A percentile compares a stretch with the other conserved stretches of the same genome.
Evolutionary conservation across 2,797 vertebrate genomes (phyloP).

Genomic region (Schizopygopsis malacanthus): DNA sequence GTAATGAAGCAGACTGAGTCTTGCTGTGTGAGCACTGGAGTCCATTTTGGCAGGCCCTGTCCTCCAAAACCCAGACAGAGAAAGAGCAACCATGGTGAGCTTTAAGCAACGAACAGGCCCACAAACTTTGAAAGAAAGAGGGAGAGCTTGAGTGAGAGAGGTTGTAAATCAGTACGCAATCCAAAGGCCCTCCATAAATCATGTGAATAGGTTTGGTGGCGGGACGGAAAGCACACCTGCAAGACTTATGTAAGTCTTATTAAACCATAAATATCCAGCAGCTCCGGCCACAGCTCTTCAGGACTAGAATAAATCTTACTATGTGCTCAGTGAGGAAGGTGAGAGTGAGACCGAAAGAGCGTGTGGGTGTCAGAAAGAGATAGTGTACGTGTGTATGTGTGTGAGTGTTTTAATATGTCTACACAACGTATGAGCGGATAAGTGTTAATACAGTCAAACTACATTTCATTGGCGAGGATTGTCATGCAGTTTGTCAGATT

Average conservation of each 20-base stretch:
- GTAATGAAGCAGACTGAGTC: conserved; percentile 70
- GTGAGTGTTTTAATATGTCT: conserved; percentile 34
- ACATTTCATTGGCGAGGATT: conserved; percentile 32
- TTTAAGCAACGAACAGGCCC: conserved; percentile 44
- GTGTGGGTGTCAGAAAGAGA: conserved; percentile 55
- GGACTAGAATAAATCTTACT: conserved; percentile 78
- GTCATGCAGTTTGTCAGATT: conserved; percentile 30
- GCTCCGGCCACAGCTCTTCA: conserved; percentile 75
- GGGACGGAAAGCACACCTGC: conserved; percentile 86
- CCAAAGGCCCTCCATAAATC: conserved; percentile 85
- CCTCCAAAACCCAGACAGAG: conserved; percentile 56
- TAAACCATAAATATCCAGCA: conserved; percentile 87
- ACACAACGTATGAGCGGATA: conserved; percentile 31
- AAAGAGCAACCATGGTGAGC: conserved; percentile 53
- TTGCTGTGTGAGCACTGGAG: conserved; percentile 45
- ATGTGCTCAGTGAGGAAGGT: conserved; percentile 69
- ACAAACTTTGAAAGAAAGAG: conserved; percentile 65
- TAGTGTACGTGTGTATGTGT: conserved; percentile 33
- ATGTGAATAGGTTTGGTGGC: conserved; percentile 81
- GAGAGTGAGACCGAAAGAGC: conserved; percentile 40
- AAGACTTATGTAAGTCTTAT: conserved; percentile 91
- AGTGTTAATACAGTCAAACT: conserved; percentile 49
- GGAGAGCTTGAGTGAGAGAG: conserved; percentile 74
- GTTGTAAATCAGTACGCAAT: conserved; percentile 86
- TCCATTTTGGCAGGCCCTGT: conserved; percentile 56